Base-by-base conservation (phyloP, 1,140 invertebrate species). In the Trigoniulus corallinus region DNA sequence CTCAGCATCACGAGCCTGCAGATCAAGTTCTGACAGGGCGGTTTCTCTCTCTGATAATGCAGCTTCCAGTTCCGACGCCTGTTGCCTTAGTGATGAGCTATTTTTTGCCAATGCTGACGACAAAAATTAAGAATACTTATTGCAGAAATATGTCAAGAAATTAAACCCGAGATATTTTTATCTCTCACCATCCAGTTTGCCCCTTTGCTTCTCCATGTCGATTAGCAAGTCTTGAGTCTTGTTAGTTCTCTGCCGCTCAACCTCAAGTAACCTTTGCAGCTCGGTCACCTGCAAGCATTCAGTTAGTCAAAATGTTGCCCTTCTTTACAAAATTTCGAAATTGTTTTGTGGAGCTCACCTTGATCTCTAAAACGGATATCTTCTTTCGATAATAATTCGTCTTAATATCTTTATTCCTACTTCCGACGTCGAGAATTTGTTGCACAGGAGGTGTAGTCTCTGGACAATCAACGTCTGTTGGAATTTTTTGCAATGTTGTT, bases 131-230 rank as follows among this genome's bases (percentile, higher is more conserved):
- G 47, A 48, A 40, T 41, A 21, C 37, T 37, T 26, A n/a, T 48
- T 46, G 15, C 22, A 10, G 21, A 18, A 48, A 7, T 13, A 10
- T 4, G 12, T 4, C 13, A 22, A 53, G 22, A 41, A 10, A 52
- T 23, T 24, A 26, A 21, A 52, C 34, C 25, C 23, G 22, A 20
- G 3, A 46, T 23, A 23, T 43, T n/a, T 25, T 23, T 42, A 21
- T 26, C n/a, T 15, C 45, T 55, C 52, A 67, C 68, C 67, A 56
- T 60, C 58, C n/a, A 69, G 56, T 58, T 65, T 61, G 26, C 69
- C 69, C 40, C 60, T 63, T 52, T 69, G 67, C 54, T 62, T 67
- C 50, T 70, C 69, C 26, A 70, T 52, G 25, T 70, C 64, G 21
- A 71, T 48, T 3, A 59, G 53, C 23, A 65, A 52, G 27, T 62